These are phyloP conservation scores for Trochalopteron elliotii DNA, from an alignment of 2,113 vertebrate species.

Conservation along the genomic window DNA sequence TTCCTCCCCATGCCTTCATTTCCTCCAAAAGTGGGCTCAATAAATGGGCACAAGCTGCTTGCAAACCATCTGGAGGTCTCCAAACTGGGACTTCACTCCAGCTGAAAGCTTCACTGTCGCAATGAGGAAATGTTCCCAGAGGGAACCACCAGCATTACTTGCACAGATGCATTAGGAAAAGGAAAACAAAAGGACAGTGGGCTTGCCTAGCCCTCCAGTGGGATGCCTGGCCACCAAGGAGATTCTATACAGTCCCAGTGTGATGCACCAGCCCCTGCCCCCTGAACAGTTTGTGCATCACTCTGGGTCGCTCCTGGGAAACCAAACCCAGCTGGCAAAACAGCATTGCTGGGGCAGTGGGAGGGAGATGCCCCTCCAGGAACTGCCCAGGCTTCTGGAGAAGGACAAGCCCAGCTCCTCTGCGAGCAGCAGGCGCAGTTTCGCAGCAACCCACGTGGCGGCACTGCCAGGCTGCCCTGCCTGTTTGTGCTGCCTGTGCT, in stretches of 20 bases:
- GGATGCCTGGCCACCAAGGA: not conserved
- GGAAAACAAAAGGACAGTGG: not conserved
- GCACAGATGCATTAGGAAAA: not conserved
- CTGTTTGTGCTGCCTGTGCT: not conserved
- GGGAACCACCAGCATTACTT: not conserved
- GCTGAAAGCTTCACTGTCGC: not conserved
- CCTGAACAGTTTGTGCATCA: not conserved
- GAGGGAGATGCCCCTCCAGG: rapidly evolving
- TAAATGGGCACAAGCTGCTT: not conserved
- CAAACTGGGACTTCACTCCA: not conserved
- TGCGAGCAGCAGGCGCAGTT: slow-evolving; percentile 2
- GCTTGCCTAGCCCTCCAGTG: not conserved
- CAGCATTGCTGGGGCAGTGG: too few species aligned
- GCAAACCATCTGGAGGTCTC: not conserved
- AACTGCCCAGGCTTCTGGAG: not conserved
- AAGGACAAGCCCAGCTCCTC: not conserved
- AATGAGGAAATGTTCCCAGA: not conserved
- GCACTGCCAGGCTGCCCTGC: slow-evolving; percentile 25
- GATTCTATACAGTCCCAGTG: rapidly evolving
- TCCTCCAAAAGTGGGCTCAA: not conserved
- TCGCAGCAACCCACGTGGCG: not conserved
- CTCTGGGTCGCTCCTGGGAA: not conserved
- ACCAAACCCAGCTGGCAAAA: not conserved
- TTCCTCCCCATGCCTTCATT: not conserved
- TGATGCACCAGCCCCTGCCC: not conserved